A percentile compares a stretch with the other conserved stretches of the same genome.
phyloP scores from a whole-genome alignment of 1,140 invertebrate species.

The Hyles euphorbiae region DNA sequence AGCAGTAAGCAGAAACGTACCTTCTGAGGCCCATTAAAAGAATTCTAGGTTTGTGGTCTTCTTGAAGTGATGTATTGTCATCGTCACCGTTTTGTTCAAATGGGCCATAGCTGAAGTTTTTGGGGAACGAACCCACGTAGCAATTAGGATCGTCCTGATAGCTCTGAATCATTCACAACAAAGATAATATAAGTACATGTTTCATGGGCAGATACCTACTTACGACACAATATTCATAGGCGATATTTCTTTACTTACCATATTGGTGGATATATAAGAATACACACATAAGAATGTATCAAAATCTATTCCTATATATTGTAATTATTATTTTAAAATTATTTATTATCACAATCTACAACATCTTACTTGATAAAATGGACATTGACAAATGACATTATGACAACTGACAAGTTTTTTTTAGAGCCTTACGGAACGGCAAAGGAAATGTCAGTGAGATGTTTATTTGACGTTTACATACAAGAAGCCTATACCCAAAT shows the following conservation, averaged over 20 bases:
- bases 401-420: too few relatives aligned
- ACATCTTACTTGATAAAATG: not conserved
- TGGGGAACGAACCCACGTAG: conserved; percentile 91
- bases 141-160: conserved; percentile 81
- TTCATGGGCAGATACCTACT: not conserved
- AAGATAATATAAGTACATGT: conserved; percentile 2
- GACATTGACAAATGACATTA: too few relatives aligned
- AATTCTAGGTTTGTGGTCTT: conserved; percentile 92
- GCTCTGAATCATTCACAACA: conserved; percentile 66
- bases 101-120: conserved; percentile 93
- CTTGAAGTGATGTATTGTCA: conserved; percentile 76
- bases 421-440: too few relatives aligned
- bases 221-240: not conserved
- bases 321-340: conserved; percentile 1
- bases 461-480: too few relatives aligned
- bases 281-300: not conserved
- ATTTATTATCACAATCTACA: not conserved
- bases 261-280: not conserved
- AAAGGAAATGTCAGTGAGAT: too few relatives aligned
- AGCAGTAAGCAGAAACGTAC: conserved; percentile 59
- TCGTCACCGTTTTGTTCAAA: conserved; percentile 82
- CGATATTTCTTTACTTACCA: conserved; percentile 4
- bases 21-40: conserved; percentile 96
- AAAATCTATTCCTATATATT: conserved; percentile 3
- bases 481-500: too few relatives aligned